Percentiles rank a stretch among this genome's conserved stretches.
These are phyloP conservation scores for Lepidocolaptes lacrymiger DNA, from an alignment of 2,797 vertebrate genomes.

Conservation along the genomic window DNA sequence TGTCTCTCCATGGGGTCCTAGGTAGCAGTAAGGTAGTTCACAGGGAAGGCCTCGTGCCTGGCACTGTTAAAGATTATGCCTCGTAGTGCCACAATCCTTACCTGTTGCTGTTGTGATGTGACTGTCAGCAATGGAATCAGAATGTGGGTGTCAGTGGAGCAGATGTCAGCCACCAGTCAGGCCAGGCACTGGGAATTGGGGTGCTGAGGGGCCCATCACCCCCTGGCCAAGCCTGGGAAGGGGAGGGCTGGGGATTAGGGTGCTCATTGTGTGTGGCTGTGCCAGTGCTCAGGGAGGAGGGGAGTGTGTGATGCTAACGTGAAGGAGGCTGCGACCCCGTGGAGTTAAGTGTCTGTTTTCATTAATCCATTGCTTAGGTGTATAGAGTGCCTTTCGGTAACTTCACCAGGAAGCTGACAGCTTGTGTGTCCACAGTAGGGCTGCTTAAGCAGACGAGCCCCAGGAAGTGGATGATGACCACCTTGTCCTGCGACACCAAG, in stretches of 20 bases:
- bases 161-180: background rate
- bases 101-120: background rate
- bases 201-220: background rate
- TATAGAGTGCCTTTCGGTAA: constrained; percentile 92
- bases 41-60: background rate
- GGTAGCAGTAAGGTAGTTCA: background rate
- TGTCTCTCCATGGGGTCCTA: background rate
- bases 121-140: background rate
- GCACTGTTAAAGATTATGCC: background rate
- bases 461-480: constrained; percentile 95
- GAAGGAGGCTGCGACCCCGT: constrained; percentile 44
- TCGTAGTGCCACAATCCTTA: background rate
- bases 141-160: background rate
- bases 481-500: constrained; percentile 85
- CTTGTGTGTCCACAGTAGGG: constrained; percentile 95
- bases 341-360: constrained; percentile 83
- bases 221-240: background rate
- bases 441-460: constrained; percentile 85
- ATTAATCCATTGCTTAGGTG: constrained; percentile 88
- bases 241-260: background rate
- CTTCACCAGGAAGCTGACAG: constrained; percentile 95
- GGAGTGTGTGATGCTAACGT: constrained; percentile 45
- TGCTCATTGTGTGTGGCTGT: constrained; percentile 24
- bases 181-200: background rate
- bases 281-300: constrained; percentile 32